Base-by-base conservation (phyloP, 2,888 invertebrate genomes). In the Parasteatoda lunata region DNA sequence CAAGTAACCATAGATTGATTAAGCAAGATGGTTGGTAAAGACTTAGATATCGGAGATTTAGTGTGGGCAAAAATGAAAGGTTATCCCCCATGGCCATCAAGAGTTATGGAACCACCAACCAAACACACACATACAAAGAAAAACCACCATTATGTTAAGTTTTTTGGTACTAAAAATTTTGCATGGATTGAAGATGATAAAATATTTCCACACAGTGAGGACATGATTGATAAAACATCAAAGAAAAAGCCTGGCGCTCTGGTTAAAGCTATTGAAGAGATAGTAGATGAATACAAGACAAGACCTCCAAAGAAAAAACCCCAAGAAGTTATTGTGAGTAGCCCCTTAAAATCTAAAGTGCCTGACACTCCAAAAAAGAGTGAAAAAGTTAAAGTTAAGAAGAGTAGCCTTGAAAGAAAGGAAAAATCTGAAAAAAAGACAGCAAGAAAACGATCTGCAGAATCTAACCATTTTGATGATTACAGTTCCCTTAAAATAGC, bases 151-250 rank as follows among this genome's bases (percentile, higher is more conserved):
- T 89, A 85, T 69, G 89, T 90, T 2, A 88, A 81, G 64, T 90
- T 90, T 69, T 90, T 89, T 77, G 90, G 90, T 4, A 81, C 78
- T 13, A 77, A 88, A 52, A 88, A 90, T 84, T 86, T 79, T 93
- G 97, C 96, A 6, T 98, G 97, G 97, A 96, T 98, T 89, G 97
- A 97, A 91, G 95, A 96, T 90, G 94, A 94, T 89, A 95, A 95
- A 91, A 95, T 98, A 78, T 96, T 96, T 92, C 95, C 95, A 0
- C 98, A 97, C 92, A 94, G 94, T 13, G 95, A 95, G 11, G 71
- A 77, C 13, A 54, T 77, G 88, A 95, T 94, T 92, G 97, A 96
- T 92, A 95, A 96, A 51, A 93, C 96, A 86, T 93, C 94, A 79
- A 95, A 95, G 91, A 94, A 95, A 0, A 95, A 94, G 92, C 94